Percentiles rank a stretch among this genome's conserved stretches.
These are phyloP conservation scores for Nyctibius grandis DNA, from an alignment of 2,797 vertebrate species.

Conservation along the genomic window DNA sequence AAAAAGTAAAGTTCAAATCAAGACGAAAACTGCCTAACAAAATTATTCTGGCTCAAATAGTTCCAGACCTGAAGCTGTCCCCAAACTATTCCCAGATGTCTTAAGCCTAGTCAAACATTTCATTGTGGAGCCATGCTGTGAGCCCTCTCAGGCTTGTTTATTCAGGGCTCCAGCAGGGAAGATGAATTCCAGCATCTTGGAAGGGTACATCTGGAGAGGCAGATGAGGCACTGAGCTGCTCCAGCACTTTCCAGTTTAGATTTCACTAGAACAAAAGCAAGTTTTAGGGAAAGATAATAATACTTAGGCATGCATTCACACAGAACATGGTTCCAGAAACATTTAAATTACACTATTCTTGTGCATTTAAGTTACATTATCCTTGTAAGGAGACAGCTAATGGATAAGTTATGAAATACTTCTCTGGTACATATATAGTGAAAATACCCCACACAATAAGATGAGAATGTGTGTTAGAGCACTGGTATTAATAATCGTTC, in stretches of 20 bases:
- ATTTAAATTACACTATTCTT: not conserved
- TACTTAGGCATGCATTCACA: not conserved
- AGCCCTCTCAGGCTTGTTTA: not conserved
- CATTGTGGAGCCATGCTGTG: not conserved
- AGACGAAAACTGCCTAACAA: conserved; percentile 42
- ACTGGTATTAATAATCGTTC: not conserved
- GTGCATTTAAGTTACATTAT: not conserved
- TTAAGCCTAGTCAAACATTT: not conserved
- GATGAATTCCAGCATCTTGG: conserved; percentile 18
- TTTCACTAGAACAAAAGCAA: not conserved
- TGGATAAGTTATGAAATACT: not conserved
- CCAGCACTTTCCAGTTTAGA: not conserved
- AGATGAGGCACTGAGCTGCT: not conserved
- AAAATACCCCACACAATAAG: not conserved
- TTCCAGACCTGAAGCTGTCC: conserved; percentile 49
- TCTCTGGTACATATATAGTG: not conserved
- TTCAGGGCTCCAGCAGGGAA: not conserved
- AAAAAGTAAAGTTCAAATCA: conserved; percentile 19
- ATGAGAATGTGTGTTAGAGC: not conserved
- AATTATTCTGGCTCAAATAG: conserved; percentile 7
- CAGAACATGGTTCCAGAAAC: not conserved
- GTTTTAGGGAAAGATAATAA: not conserved
- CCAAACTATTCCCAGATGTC: conserved; percentile 54
- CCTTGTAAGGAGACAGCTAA: not conserved
- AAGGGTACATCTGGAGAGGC: not conserved